Conservation (phyloP, 2,113 vertebrate genomes). For the Etheostoma spectabile region DNA sequence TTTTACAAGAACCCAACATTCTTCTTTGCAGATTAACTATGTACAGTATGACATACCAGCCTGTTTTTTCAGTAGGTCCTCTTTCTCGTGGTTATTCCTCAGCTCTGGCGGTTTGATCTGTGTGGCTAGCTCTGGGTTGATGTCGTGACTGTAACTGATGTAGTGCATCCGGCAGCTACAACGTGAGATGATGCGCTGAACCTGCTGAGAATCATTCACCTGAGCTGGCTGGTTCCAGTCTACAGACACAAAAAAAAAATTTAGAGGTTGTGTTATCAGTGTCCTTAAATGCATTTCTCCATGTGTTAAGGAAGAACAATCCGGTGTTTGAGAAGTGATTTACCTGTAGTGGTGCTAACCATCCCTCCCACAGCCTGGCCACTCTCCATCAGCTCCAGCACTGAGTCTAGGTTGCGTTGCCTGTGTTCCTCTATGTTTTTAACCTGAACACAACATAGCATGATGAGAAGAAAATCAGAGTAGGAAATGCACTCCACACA, state of each 20-base stretch:
- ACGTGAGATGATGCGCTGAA: constrained; percentile 97
- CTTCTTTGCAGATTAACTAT: not conserved
- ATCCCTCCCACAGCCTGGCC: constrained; percentile 98
- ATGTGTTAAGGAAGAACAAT: not conserved
- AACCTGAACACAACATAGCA: constrained; percentile 83
- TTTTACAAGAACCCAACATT: not conserved
- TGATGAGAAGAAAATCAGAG: not conserved
- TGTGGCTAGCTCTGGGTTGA: constrained; percentile 94
- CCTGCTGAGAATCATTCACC: constrained; percentile 93
- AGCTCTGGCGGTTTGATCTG: constrained; percentile 96
- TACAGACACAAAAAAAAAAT: constrained; percentile 48
- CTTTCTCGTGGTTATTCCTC: constrained; percentile 91
- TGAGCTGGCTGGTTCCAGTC: constrained; percentile 97
- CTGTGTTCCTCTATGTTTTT: constrained; percentile 98
- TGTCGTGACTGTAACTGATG: constrained; percentile 98
- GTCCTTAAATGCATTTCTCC: not conserved
- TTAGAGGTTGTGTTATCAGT: not conserved
- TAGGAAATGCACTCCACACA: not conserved
- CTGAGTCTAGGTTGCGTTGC: constrained; percentile 92
- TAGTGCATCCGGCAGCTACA: constrained; percentile 99
- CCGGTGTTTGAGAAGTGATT: constrained; percentile 6
- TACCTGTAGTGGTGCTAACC: constrained; percentile 99
- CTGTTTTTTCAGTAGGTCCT: constrained; percentile 96
- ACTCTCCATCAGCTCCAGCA: constrained; percentile 98
- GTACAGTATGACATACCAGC: constrained; percentile 86